phyloP scores from a whole-genome alignment of 2,888 invertebrate genomes.

The Erannis defoliaria region DNA sequence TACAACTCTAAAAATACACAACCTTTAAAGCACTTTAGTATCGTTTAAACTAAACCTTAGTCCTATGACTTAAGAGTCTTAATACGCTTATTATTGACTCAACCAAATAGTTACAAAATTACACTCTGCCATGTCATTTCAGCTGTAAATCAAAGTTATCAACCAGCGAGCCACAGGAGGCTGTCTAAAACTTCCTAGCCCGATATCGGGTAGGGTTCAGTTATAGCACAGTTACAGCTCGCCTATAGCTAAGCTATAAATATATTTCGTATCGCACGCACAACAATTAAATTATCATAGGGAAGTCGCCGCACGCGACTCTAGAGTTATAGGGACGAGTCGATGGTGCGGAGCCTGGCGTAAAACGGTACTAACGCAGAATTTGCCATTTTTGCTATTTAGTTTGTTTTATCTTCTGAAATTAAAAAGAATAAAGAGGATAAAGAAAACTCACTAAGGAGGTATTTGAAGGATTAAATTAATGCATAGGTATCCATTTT shows the following conservation, averaged over 20 bases:
- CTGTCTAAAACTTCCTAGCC: constrained; percentile 50
- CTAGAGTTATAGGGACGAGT: constrained; percentile 73
- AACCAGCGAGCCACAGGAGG: constrained; percentile 32
- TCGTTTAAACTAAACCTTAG: too few species aligned
- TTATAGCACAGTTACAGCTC: neutral
- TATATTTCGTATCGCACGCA: constrained; percentile 73
- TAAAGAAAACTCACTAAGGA: too few species aligned
- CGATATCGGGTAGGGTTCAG: constrained; percentile 30
- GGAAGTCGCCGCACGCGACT: constrained; percentile 81
- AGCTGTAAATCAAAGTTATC: constrained; percentile 14
- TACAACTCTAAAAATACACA: too few species aligned
- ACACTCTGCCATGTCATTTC: constrained; percentile 15
- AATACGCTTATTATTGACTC: neutral
- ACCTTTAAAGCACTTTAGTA: too few species aligned
- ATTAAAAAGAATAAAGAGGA: too few species aligned
- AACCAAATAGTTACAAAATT: neutral
- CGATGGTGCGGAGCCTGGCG: constrained; percentile 28
- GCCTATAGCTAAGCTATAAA: constrained; percentile 57
- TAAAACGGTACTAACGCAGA: constrained; percentile 47
- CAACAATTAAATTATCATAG: constrained; percentile 85
- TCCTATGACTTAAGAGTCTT: too few species aligned
- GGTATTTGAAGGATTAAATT: too few species aligned
- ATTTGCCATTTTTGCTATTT: constrained; percentile 6
- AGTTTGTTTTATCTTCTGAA: neutral
- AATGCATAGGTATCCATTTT: too few species aligned